Base-by-base conservation (phyloP, 2,888 invertebrate genomes). In the Sinohyriopsis cumingii region DNA sequence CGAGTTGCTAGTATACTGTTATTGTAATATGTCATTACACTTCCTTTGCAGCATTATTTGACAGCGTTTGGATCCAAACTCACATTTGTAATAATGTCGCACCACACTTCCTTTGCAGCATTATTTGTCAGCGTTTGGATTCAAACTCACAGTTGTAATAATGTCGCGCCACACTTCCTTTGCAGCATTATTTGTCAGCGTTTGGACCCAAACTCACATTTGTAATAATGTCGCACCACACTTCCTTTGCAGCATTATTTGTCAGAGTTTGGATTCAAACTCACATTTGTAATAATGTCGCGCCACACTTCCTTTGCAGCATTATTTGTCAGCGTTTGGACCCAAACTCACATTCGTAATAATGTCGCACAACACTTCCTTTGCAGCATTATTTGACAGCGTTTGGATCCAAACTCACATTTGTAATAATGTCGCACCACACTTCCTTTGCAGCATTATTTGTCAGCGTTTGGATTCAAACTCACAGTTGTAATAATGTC, bases 391-490 rank as follows among this genome's bases (percentile, higher is more conserved):
- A 85, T 69, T 69, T 87, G 67, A 95, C 95, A 0, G 95, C 95
- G 94, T 95, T 95, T 73, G 95, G 28, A 28, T 33, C 33, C 33
- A 33, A 0, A 33, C 33, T 33, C 33, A 33, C 6, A 33, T 6
- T 33, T 33, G 7, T 33, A 33, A 33, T 33, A 33, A 33, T 33
- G 7, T 33, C 94, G 95, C 12, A 93, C 95, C 28, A 55, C 19
- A 55, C 15, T 53, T 24, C 25, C 55, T 33, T 79, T 82, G 12
- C 82, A 88, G 87, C 86, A 87, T 54, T 87, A 84, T 69, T 69
- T 87, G 66, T 95, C 95, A 0, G 95, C 95, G 94, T 95, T 95
- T 73, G 95, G 95, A 0, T 83, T 84, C 0, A 95, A 95, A 55
- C 94, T 95, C 12, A 93, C 95, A 2, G 95, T n/a, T n/a, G 25